Conservation (phyloP, 2,797 vertebrate genomes). For the Eidolon dupreanum region DNA sequence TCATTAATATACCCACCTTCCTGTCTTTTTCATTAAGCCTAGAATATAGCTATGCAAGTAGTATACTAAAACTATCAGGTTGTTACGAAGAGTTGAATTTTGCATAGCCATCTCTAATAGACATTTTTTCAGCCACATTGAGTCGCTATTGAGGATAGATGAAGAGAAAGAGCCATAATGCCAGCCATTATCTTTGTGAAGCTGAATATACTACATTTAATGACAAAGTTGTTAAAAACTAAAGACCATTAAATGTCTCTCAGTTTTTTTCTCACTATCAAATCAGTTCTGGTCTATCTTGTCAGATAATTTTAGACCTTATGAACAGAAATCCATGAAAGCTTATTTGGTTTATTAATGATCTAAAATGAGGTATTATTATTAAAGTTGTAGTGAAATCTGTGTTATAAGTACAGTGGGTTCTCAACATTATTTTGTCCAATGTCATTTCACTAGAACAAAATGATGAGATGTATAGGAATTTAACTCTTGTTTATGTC, state of each 20-base stretch:
- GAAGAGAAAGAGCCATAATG: neutral
- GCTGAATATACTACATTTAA: neutral
- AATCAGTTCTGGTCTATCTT: neutral
- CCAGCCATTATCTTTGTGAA: neutral
- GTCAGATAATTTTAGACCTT: neutral
- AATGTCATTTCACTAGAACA: neutral
- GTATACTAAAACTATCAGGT: neutral
- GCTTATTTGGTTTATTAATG: neutral
- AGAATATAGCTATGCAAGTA: neutral
- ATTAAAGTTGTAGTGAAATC: slow-evolving; percentile 28
- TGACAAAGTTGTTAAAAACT: neutral
- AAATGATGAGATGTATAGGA: neutral
- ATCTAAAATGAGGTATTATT: neutral
- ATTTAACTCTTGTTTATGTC: neutral
- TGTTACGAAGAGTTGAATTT: neutral
- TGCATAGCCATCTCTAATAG: neutral
- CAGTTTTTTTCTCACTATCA: neutral
- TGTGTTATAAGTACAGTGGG: neutral
- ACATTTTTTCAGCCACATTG: neutral
- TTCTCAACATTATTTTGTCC: neutral
- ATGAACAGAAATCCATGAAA: neutral
- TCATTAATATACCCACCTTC: neutral
- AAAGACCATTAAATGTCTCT: neutral
- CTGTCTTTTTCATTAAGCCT: neutral
- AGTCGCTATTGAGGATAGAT: neutral